These are phyloP conservation scores for Sebastes steindachneri DNA, from an alignment of 2,797 vertebrate species.

Conservation along the genomic window DNA sequence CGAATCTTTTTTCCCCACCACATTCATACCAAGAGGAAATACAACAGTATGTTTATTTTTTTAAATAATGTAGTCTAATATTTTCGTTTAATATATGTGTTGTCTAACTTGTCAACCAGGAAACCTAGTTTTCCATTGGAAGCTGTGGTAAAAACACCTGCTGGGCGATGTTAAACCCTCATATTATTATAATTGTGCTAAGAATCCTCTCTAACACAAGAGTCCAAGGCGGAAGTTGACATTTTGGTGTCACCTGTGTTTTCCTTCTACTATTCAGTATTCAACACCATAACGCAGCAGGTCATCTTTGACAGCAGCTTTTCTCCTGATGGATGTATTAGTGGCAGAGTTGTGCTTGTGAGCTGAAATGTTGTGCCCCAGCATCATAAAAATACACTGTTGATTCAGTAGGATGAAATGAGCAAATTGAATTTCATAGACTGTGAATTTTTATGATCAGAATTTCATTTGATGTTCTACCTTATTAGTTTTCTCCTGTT, in stretches of 20 bases:
- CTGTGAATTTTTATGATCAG: not conserved
- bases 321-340: conserved; percentile 9
- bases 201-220: not conserved
- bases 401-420: conserved; percentile 4
- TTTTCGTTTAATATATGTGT: not conserved
- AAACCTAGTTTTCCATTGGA: not conserved
- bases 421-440: conserved; percentile 1
- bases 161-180: not conserved
- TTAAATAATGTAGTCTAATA: not conserved
- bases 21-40: too few species aligned
- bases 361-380: not conserved
- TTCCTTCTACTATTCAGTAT: not conserved
- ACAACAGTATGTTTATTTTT: not conserved
- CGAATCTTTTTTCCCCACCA: too few species aligned
- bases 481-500: conserved; percentile 12
- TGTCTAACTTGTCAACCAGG: not conserved
- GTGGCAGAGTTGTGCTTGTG: not conserved
- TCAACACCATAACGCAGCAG: not conserved
- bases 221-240: not conserved
- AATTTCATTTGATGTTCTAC: not conserved
- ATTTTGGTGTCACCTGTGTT: conserved; percentile 16
- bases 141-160: not conserved
- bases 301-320: conserved; percentile 14
- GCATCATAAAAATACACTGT: not conserved
- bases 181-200: not conserved